These are phyloP conservation scores for Mesoclemmys tuberculata DNA, from an alignment of 2,113 vertebrate species.

Conservation along the genomic window DNA sequence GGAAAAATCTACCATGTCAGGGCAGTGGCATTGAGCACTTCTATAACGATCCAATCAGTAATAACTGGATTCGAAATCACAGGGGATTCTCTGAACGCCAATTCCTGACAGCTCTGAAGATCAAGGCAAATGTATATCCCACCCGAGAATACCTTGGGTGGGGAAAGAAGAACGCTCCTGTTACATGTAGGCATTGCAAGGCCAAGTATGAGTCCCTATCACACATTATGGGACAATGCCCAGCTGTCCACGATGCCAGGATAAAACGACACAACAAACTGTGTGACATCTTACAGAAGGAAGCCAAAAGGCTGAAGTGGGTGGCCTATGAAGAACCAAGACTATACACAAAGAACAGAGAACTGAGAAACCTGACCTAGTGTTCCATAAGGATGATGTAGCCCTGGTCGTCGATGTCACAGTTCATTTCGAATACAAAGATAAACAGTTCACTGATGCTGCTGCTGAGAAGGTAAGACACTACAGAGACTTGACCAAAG, in stretches of 20 bases:
- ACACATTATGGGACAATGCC: background rate
- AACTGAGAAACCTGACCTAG: background rate
- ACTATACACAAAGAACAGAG: background rate
- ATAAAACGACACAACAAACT: background rate
- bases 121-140: background rate
- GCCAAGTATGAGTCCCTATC: background rate
- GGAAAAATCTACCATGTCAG: no score
- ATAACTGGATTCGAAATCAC: no score
- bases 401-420: background rate
- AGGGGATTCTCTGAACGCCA: no score
- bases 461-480: background rate
- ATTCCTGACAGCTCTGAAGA: no score
- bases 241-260: background rate
- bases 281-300: background rate
- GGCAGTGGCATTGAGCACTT: no score
- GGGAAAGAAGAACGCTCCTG: no score
- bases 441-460: accelerated
- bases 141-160: background rate
- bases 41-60: no score
- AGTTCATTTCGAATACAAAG: background rate
- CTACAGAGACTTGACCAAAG: background rate
- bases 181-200: background rate
- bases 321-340: background rate
- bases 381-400: background rate
- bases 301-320: background rate